Evolutionary conservation across 2,888 invertebrate species (phyloP).

Genomic region (Luffia ferchaultella): DNA sequence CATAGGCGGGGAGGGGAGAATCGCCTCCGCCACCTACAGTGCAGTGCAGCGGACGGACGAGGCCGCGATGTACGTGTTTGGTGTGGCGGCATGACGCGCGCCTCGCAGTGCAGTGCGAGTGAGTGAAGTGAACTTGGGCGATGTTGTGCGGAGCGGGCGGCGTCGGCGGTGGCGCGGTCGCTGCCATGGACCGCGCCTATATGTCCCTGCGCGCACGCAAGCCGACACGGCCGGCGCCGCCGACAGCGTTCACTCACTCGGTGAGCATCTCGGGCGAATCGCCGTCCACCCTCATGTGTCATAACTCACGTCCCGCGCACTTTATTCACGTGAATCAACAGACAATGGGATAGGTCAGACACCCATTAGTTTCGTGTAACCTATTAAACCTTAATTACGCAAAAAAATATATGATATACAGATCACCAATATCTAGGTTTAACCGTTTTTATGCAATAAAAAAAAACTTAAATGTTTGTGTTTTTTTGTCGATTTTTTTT

Average conservation of each 20-base stretch:
- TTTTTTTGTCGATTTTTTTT: no score
- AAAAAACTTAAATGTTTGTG: no score
- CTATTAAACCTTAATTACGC: no score
- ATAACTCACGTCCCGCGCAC: no score
- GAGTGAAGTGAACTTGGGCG: conserved; percentile 17
- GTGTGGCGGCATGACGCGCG: background rate
- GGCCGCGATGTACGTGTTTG: background rate
- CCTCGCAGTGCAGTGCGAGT: conserved; percentile 6
- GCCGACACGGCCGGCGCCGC: conserved; percentile 26
- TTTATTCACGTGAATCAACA: no score
- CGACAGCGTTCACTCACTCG: background rate
- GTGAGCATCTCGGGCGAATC: no score
- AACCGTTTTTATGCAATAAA: no score
- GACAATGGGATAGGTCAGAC: no score
- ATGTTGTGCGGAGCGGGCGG: conserved; percentile 56
- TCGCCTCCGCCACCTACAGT: background rate
- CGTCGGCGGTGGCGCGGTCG: conserved; percentile 49
- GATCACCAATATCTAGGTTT: no score
- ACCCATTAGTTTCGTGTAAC: no score
- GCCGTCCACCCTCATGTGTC: no score
- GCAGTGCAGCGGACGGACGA: background rate
- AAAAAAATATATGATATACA: no score
- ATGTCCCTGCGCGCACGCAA: conserved; percentile 62
- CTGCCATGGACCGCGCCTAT: conserved; percentile 60
- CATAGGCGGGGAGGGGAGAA: background rate